Conservation (phyloP, 2,888 invertebrate genomes). For the Coelopa pilipes region DNA sequence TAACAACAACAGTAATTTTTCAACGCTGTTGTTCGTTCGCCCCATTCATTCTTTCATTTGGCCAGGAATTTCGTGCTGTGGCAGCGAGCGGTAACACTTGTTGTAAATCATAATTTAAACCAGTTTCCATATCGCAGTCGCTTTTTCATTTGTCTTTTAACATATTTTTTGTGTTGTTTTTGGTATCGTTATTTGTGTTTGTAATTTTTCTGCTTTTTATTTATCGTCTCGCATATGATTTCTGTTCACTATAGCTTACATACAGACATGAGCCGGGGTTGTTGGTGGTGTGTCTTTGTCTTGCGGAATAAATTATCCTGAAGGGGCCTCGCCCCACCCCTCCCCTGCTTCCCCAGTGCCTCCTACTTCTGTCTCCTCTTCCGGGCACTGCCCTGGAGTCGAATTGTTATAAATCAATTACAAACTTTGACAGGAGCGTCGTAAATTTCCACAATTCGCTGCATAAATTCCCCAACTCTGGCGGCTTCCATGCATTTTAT, state of each 20-base stretch:
- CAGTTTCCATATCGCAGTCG: slow-evolving; percentile 7
- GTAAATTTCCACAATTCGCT: neutral
- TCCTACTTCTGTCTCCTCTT: neutral
- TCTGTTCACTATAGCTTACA: too few species aligned
- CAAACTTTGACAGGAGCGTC: slow-evolving; percentile 12
- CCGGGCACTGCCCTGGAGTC: neutral
- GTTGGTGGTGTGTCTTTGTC: neutral
- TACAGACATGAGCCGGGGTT: too few species aligned
- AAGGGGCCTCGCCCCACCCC: neutral
- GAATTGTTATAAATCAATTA: slow-evolving; percentile 17
- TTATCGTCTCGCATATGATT: too few species aligned
- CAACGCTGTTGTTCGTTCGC: too few species aligned
- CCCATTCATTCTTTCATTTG: neutral
- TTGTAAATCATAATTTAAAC: neutral
- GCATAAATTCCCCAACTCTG: slow-evolving; percentile 13
- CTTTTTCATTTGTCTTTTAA: neutral
- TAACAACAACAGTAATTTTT: too few species aligned
- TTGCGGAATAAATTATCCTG: neutral
- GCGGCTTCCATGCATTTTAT: neutral
- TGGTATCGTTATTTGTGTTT: neutral
- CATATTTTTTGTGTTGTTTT: neutral
- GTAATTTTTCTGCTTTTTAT: neutral
- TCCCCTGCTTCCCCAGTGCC: neutral
- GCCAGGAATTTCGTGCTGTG: neutral
- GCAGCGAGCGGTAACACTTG: neutral